Conservation (phyloP, 2,888 invertebrate species). For the Cartodere bifasciata region DNA sequence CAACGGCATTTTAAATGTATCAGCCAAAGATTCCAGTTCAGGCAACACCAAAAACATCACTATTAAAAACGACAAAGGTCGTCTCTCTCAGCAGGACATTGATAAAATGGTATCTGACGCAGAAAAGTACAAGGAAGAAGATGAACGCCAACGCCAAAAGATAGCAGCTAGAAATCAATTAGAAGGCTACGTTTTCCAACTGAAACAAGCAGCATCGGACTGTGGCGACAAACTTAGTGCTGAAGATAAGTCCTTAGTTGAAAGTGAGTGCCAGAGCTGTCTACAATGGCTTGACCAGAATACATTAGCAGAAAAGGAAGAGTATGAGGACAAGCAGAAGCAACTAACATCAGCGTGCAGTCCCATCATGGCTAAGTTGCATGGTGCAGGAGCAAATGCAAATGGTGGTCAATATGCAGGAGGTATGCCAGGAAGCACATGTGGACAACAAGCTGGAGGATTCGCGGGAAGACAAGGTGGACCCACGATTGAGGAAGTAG, state of each 20-base stretch:
- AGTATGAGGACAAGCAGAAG: constrained; percentile 49
- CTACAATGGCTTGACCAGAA: constrained; percentile 57
- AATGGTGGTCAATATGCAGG: constrained; percentile 17
- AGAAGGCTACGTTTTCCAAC: constrained; percentile 54
- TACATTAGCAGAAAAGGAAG: constrained; percentile 51
- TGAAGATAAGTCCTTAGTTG: constrained; percentile 47
- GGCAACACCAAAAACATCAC: constrained; percentile 62
- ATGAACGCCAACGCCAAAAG: constrained; percentile 52
- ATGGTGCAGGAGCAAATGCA: constrained; percentile 26
- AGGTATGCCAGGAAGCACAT: constrained; percentile 20
- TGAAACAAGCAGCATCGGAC: constrained; percentile 53
- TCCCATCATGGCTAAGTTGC: constrained; percentile 49
- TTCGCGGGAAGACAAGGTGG: constrained; percentile 12
- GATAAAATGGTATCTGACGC: constrained; percentile 69
- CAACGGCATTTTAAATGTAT: constrained; percentile 54
- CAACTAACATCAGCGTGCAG: constrained; percentile 35
- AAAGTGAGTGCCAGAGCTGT: constrained; percentile 42
- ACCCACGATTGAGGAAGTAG: constrained; percentile 20
- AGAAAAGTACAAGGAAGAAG: constrained; percentile 54
- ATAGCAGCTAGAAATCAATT: constrained; percentile 58
- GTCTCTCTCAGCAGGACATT: constrained; percentile 70
- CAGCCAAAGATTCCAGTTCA: constrained; percentile 40
- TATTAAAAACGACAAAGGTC: constrained; percentile 73
- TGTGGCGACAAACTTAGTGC: constrained; percentile 49
- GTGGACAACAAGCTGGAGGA: constrained; percentile 19